A percentile compares a stretch with the other conserved stretches of the same genome.
Evolutionary conservation across 2,113 vertebrate species (phyloP).

Genomic region (Helogale parvula): DNA sequence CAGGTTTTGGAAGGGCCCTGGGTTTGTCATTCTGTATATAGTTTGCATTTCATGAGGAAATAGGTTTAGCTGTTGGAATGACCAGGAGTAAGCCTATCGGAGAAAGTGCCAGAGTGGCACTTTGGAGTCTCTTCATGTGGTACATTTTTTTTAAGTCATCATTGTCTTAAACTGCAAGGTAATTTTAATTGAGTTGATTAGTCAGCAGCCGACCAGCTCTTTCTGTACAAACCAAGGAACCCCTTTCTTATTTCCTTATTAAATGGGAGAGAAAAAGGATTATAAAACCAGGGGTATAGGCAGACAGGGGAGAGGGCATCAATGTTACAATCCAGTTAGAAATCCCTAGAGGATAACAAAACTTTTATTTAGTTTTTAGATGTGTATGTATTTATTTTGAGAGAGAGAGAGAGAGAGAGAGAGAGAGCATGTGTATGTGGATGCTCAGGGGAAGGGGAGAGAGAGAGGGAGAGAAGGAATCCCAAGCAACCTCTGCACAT

Average conservation of each 20-base stretch:
- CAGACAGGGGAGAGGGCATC: not conserved
- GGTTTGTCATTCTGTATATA: not conserved
- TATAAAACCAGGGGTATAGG: not conserved
- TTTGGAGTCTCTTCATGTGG: not conserved
- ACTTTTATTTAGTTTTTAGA: not conserved
- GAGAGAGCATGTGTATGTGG: no score
- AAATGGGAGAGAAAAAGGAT: fast-evolving
- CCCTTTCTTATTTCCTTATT: not conserved
- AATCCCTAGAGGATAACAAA: not conserved
- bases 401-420: no score
- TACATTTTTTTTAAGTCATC: not conserved
- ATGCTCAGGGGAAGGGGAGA: no score
- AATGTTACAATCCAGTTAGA: not conserved
- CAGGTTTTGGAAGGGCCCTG: not conserved
- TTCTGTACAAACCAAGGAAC: not conserved
- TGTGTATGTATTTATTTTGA: no score
- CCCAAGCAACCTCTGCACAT: no score
- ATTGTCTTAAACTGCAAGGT: not conserved
- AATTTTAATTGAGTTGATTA: not conserved
- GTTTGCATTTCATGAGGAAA: constrained; percentile 21
- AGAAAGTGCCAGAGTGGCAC: not conserved
- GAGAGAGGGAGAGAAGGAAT: no score
- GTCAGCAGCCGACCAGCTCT: not conserved
- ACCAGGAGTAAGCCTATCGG: not conserved
- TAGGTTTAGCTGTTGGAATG: not conserved